A percentile compares a stretch with the other conserved stretches of the same genome.
Evolutionary conservation across 2,113 vertebrate species (phyloP).

Genomic region (Etheostoma spectabile): DNA sequence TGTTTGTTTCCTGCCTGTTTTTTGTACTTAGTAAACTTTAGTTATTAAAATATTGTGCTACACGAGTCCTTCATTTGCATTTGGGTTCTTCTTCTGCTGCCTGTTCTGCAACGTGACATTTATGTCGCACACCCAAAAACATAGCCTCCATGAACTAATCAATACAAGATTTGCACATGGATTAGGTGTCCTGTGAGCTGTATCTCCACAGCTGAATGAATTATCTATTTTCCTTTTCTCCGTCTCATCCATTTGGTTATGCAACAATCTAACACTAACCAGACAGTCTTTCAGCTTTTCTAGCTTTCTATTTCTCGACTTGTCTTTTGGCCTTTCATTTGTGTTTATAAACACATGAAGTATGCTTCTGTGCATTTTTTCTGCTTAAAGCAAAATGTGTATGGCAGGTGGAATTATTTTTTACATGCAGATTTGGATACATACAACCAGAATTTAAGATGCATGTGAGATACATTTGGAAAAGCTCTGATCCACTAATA

Average conservation of each 20-base stretch:
- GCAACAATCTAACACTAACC: slow-evolving; percentile 54
- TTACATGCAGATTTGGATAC: background rate
- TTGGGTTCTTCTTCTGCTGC: too few relatives aligned
- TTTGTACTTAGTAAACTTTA: too few relatives aligned
- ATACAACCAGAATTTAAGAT: slow-evolving; percentile 28
- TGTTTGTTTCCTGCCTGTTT: too few relatives aligned
- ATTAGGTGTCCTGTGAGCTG: slow-evolving; percentile 64
- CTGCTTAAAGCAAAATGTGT: background rate
- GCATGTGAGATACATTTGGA: slow-evolving; percentile 48
- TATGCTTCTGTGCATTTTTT: background rate
- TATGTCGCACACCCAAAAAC: slow-evolving; percentile 9
- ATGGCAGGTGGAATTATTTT: background rate
- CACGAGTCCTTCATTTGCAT: too few relatives aligned
- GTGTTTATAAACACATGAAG: slow-evolving; percentile 1
- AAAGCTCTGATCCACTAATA: slow-evolving; percentile 30
- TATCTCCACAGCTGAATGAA: slow-evolving; percentile 63
- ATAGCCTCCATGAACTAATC: slow-evolving; percentile 29
- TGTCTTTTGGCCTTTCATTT: background rate
- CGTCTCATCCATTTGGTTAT: slow-evolving; percentile 41
- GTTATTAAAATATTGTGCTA: too few relatives aligned
- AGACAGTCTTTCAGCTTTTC: slow-evolving; percentile 33
- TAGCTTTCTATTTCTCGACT: slow-evolving; percentile 33
- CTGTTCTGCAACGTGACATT: too few relatives aligned
- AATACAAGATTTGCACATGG: slow-evolving; percentile 53
- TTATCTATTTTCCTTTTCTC: slow-evolving; percentile 65